Evolutionary conservation across 2,797 vertebrate genomes (phyloP), one percentile per base, ranked within the genome.

Genomic region (Champsocephalus esox): DNA sequence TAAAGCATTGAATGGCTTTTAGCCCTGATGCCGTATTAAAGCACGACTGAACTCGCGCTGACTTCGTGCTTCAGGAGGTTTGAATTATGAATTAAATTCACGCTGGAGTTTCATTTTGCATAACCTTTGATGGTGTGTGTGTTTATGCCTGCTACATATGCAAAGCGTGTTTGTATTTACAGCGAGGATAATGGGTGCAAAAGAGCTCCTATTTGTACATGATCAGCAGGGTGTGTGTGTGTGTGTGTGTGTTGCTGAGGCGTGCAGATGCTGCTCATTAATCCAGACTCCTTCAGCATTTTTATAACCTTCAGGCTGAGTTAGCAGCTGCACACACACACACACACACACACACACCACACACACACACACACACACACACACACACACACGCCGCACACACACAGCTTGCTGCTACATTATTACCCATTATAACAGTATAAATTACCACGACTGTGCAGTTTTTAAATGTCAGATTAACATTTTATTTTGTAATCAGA

Each of bases 251-350:
- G 46, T 43, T 50, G 87, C 89, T 75, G 87, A 82, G 83, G 75
- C 43, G 43, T 85, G 88, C 88, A 86, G 83, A 91, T 62, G 82
- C 80, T 82, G 77, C 85, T 91, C 87, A 86, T 89, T 90, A 89
- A 88, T 89, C 81, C 52, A 49, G 73, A 83, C 84, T 88, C 85
- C 81, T 87, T 93, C 90, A 92, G 89, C 92, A 82, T 68, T 88
- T 91, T 87, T 84, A 75, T 91, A 87, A 82, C 92, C 92, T 94
- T 92, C 77, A 84, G 89, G 83, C 72, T 57, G 70, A 92, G 88
- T 85, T 77, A 90, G 87, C 92, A 88, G 82, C 85, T 87, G 89
- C 89, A 73, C 69, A 21, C 70, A 34, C 32, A 34, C 32, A 34
- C 32, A 34, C 4, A 34, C 32, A 34, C 32, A 34, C 32, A 34